Base-by-base conservation (phyloP, 30 jellyfish, hydroid and myxozoan species). In the Hydractinia symbiolongicarpus region DNA sequence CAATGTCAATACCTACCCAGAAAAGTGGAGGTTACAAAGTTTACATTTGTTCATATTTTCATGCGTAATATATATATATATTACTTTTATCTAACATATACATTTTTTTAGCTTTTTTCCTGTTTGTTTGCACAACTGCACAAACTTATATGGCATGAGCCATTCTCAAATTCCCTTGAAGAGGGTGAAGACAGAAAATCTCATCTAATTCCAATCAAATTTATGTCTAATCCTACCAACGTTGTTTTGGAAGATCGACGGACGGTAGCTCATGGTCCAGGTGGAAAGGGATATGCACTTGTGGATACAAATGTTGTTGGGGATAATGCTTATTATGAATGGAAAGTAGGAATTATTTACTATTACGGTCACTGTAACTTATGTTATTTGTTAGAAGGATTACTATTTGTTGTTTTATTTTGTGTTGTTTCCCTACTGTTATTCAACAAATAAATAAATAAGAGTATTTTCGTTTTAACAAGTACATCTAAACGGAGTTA, bases 281-380 rank as follows among this genome's bases (percentile, higher is more conserved):
- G 82, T 55, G 77, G 77, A 30, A 21, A 61, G 60, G 85, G 81
- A 5, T 77, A 54, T 30, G 85, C 85, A n/a, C 58, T 77, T 19
- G 79, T 77, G 10, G 85, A 77, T 77, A 71, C 55, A 50, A 71
- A 71, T 71, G n/a, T 77, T 54, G 54, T 17, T 55, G 53, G 50
- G 0, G 79, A 50, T 17, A 54, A 5, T 19, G 40, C 53, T 4
- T 77, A 19, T 15, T 71, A 54, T 58, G 85, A 77, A 54, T 77
- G 85, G 85, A 77, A 77, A 79, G 85, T 77, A 16, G 0, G 49
- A 74, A 8, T 50, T 20, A 44, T 74, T 53, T 30, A 72, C 52
- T 17, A 7, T 52, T 6, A 8, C 0, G 17, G 40, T 64, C 7
- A 13, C 44, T 30, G 44, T 30, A 30, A 30, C 44, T 30, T 30